A percentile compares a stretch with the other conserved stretches of the same genome.
phyloP scores from a whole-genome alignment of 2,113 vertebrate genomes.

The Patagioenas fasciata region DNA sequence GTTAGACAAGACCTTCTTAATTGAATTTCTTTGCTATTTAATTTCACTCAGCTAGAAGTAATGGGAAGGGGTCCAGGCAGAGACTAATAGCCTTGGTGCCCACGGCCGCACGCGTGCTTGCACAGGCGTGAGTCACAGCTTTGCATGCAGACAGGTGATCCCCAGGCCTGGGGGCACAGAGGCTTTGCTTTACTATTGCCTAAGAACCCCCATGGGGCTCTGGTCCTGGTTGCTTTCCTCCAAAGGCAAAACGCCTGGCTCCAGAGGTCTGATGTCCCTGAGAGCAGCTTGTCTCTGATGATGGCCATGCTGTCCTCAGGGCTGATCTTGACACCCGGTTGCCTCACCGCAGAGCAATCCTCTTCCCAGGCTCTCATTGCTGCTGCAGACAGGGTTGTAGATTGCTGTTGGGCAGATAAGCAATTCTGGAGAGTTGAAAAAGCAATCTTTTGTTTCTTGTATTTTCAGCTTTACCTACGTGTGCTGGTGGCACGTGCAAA shows the following conservation, averaged over 20 bases:
- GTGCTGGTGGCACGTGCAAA: neutral
- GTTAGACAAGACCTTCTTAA: neutral
- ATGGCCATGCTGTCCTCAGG: neutral
- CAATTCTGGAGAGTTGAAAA: neutral
- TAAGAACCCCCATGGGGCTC: neutral
- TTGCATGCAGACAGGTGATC: neutral
- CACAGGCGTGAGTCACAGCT: neutral
- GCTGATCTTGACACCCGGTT: neutral
- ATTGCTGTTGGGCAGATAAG: neutral
- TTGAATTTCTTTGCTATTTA: neutral
- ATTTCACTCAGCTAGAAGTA: neutral
- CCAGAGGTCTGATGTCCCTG: neutral
- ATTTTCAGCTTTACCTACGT: neutral
- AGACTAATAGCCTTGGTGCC: neutral
- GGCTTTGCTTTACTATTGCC: neutral
- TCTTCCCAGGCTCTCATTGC: neutral
- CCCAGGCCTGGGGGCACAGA: rapidly evolving
- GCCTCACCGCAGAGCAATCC: neutral
- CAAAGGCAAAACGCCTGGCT: neutral
- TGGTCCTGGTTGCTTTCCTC: neutral
- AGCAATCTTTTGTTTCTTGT: rapidly evolving
- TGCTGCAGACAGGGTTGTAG: neutral
- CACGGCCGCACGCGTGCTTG: neutral
- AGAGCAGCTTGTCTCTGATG: neutral
- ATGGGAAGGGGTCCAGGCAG: neutral